Base-by-base conservation (phyloP, 2,797 vertebrate species). In the Lagocephalus sceleratus region DNA sequence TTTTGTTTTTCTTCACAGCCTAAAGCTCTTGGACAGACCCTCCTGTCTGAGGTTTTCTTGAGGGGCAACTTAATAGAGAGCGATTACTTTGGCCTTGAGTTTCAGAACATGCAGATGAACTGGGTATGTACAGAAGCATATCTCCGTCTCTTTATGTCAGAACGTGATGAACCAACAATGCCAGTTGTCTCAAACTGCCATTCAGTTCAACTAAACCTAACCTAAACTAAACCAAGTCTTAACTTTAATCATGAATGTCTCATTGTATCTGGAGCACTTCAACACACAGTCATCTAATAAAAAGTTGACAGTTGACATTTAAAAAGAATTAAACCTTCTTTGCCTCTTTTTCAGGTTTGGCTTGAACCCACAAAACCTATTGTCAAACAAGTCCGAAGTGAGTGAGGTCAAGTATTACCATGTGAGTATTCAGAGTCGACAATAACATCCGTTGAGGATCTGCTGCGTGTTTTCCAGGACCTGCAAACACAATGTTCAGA, bases 61-160 rank as follows among this genome's bases (percentile, higher is more conserved):
- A 91, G 88, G 76, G 86, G 94, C 73, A 99, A 98, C 85, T 89
- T 99, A 81, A 92, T 94, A 5, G 97, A 99, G 78, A 93, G 91
- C 0, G 97, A 99, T 89, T 99, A 99, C 87, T 99, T 99, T 76
- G 95, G 97, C 61, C 88, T 99, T 38, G 97, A 99, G 87, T 98
- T 95, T 81, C 94, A 95, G 83, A 95, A 94, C 63, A 78, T 86
- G 71, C 95, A 92, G 75, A 91, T 95, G 63, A 92, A 84, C 69
- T 98, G 96, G 97, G 97, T 99, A 91, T 0, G 95, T 86, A 61
- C 46, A 20, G 21, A 8, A 10, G 14, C 54, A 41, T 42, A 43
- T 0, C 11, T 21, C 20, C 47, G 14, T 22, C 44, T 15, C 5
- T 15, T 39, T 14, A 4, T 16, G n/a, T 5, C 39, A 41, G 39